These are phyloP conservation scores for Drosophila borealis DNA, from an alignment of 2,888 invertebrate genomes.

Conservation along the genomic window DNA sequence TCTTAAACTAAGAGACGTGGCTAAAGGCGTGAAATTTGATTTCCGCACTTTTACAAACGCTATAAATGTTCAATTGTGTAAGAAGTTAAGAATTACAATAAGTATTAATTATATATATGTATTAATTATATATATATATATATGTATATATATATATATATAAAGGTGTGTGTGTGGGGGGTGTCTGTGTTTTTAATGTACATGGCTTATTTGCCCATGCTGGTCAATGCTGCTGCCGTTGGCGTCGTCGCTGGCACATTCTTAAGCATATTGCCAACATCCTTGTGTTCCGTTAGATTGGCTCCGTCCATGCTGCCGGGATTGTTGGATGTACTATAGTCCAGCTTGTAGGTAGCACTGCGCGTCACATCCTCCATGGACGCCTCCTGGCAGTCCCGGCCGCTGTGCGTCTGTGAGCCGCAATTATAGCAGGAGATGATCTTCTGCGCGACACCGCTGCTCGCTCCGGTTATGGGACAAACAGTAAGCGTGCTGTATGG, in stretches of 20 bases:
- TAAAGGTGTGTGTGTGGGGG: conserved; percentile 19
- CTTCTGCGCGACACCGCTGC: conserved; percentile 59
- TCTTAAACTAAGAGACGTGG: conserved; percentile 72
- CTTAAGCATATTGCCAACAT: conserved; percentile 50
- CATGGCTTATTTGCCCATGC: conserved; percentile 64
- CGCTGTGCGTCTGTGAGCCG: conserved; percentile 93
- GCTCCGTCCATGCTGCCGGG: conserved; percentile 36
- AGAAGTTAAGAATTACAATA: conserved; percentile 74
- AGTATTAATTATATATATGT: conserved; percentile 41
- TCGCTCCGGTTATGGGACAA: conserved; percentile 67
- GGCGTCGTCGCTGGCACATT: conserved; percentile 56
- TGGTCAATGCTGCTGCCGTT: conserved; percentile 50
- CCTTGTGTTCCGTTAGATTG: conserved; percentile 46
- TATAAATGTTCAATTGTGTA: conserved; percentile 69
- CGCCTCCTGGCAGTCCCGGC: conserved; percentile 94
- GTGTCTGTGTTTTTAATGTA: conserved; percentile 22
- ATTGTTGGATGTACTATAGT: conserved; percentile 84
- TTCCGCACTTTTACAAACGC: conserved; percentile 74
- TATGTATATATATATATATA: conserved; percentile 28
- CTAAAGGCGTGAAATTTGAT: conserved; percentile 82
- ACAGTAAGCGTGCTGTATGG: conserved; percentile 78
- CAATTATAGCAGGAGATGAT: conserved; percentile 94
- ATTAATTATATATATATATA: conserved; percentile 20
- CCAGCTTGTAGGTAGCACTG: conserved; percentile 89
- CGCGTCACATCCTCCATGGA: conserved; percentile 96